phyloP scores from a whole-genome alignment of 1,140 invertebrate species.

The Nasonia giraulti region DNA sequence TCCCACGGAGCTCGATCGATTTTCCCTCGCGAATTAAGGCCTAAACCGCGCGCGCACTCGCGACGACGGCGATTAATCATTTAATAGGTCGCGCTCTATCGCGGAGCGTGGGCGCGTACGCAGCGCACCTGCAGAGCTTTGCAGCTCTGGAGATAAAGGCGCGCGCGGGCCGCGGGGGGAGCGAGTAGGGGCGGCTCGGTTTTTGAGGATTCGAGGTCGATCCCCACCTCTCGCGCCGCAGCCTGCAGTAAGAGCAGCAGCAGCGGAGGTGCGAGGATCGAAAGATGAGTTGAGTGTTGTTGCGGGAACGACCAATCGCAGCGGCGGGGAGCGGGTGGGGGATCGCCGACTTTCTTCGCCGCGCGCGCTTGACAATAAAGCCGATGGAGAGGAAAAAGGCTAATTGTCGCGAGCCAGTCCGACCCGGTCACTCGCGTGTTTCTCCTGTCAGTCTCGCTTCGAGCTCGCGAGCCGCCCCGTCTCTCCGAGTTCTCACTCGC shows the following conservation, averaged over 20 bases:
- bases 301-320: background rate
- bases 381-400: slow-evolving; percentile 5
- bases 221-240: background rate
- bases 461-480: background rate
- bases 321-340: background rate
- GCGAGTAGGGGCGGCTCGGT: background rate
- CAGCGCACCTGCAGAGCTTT: too few species aligned
- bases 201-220: slow-evolving; percentile 40
- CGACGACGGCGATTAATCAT: background rate
- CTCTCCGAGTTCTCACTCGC: too few species aligned
- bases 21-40: background rate
- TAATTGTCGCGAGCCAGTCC: background rate
- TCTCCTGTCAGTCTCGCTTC: background rate
- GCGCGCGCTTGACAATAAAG: background rate
- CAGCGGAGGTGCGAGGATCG: background rate
- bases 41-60: background rate
- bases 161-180: background rate
- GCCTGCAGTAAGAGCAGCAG: background rate
- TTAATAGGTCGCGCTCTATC: background rate
- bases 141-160: background rate
- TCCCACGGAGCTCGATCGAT: background rate
- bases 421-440: background rate
- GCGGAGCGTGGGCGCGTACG: too few species aligned
- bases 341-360: background rate
- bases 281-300: slow-evolving; percentile 1